Percentiles rank a stretch among this genome's conserved stretches.
Evolutionary conservation across 2,113 vertebrate genomes (phyloP).

Genomic region (Podarcis raffonei): DNA sequence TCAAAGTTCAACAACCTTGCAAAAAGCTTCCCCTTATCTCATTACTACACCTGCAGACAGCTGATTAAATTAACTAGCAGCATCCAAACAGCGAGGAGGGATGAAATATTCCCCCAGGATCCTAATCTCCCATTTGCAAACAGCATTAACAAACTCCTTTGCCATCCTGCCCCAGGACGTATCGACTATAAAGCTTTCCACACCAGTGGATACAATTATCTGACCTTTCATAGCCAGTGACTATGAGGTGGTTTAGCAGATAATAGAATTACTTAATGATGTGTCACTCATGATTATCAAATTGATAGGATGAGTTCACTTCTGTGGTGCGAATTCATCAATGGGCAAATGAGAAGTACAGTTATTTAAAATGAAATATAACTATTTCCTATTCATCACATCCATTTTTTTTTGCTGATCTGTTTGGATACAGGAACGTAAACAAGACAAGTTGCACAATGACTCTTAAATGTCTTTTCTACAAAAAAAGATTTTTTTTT

Average conservation of each 20-base stretch:
- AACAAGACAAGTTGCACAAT: not conserved
- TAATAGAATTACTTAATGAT: slow-evolving; percentile 69
- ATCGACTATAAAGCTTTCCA: slow-evolving; percentile 73
- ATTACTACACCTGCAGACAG: slow-evolving; percentile 71
- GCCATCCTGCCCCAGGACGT: slow-evolving; percentile 66
- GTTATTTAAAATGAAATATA: not conserved
- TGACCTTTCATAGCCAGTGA: slow-evolving; percentile 72
- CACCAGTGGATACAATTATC: slow-evolving; percentile 75
- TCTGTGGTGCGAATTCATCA: slow-evolving; percentile 16
- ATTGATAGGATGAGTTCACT: slow-evolving; percentile 28
- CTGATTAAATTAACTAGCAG: slow-evolving; percentile 68
- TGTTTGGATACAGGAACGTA: not conserved
- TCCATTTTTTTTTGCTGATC: not conserved
- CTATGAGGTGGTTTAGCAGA: slow-evolving; percentile 69
- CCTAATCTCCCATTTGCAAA: slow-evolving; percentile 76
- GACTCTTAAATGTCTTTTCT: not conserved
- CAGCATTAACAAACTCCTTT: slow-evolving; percentile 67
- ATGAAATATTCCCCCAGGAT: slow-evolving; percentile 69
- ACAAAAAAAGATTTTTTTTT: not conserved
- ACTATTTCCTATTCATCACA: accelerated
- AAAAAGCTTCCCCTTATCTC: slow-evolving; percentile 74
- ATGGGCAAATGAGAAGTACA: not conserved
- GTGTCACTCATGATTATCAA: slow-evolving; percentile 67
- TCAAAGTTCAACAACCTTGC: slow-evolving; percentile 67
- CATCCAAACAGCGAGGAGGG: slow-evolving; percentile 65